phyloP scores from a whole-genome alignment of 2,888 invertebrate genomes.

The Euclidia mi region DNA sequence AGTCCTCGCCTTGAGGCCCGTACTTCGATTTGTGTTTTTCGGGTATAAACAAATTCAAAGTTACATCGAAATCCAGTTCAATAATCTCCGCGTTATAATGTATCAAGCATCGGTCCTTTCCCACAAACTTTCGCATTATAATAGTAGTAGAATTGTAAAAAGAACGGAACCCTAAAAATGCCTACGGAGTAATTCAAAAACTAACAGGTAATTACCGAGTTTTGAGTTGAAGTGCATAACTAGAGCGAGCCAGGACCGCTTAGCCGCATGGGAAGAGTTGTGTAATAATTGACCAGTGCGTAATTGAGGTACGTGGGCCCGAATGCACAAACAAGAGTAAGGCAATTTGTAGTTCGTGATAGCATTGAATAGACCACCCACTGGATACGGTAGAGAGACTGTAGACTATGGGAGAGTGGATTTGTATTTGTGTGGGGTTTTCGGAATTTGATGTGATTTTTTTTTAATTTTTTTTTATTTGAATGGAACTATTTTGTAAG shows the following conservation, averaged over 20 bases:
- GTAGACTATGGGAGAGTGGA: conserved; percentile 16
- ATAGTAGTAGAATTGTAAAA: conserved; percentile 9
- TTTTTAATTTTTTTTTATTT: conserved; percentile 3
- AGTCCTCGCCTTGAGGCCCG: too few relatives aligned
- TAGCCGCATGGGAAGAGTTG: conserved; percentile 72
- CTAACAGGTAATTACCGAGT: conserved; percentile 70
- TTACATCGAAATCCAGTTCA: too few relatives aligned
- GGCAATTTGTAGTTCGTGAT: conserved; percentile 76
- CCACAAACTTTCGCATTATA: too few relatives aligned
- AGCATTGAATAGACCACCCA: conserved; percentile 73
- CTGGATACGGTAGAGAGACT: conserved; percentile 51
- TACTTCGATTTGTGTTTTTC: too few relatives aligned
- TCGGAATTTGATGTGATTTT: neutral
- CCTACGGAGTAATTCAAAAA: conserved; percentile 65
- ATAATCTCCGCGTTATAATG: too few relatives aligned
- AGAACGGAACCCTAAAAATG: conserved; percentile 56
- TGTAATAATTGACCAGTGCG: conserved; percentile 75
- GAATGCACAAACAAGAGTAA: conserved; percentile 68
- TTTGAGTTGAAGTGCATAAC: conserved; percentile 60
- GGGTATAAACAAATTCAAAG: too few relatives aligned
- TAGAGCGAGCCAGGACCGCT: conserved; percentile 41
- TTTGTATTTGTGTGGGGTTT: conserved; percentile 6
- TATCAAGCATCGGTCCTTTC: too few relatives aligned
- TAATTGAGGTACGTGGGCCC: conserved; percentile 76
- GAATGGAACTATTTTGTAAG: neutral